Conservation (phyloP, 2,113 vertebrate genomes). For the Psephotus haematonotus region DNA sequence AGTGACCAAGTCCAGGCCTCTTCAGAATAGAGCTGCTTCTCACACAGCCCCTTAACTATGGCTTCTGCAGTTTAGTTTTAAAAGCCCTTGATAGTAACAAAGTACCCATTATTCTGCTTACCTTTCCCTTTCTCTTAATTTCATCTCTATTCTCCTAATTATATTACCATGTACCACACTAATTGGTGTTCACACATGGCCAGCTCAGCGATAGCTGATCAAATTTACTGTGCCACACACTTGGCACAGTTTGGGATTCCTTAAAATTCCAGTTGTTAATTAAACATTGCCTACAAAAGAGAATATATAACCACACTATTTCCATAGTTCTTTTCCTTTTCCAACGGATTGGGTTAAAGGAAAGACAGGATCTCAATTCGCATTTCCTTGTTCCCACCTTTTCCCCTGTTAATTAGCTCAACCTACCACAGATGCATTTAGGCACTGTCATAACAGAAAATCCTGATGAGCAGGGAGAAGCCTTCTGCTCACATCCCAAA, state of each 20-base stretch:
- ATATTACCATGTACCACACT: background rate
- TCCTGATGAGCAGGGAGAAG: background rate
- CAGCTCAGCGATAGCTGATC: background rate
- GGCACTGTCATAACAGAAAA: background rate
- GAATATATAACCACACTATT: background rate
- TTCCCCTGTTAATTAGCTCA: background rate
- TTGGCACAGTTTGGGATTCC: background rate
- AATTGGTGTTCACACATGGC: background rate
- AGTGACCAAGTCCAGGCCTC: background rate
- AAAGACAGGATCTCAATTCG: background rate
- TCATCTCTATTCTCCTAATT: background rate
- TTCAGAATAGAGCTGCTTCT: background rate
- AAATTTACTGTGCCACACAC: background rate
- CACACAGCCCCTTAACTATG: background rate
- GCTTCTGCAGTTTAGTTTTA: background rate
- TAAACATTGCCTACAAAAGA: background rate
- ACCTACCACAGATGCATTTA: background rate
- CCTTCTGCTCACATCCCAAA: background rate
- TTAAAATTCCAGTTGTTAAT: background rate
- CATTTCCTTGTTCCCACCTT: background rate
- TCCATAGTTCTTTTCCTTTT: background rate
- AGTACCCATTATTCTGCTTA: background rate
- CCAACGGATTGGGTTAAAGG: background rate
- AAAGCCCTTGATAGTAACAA: background rate
- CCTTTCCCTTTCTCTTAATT: constrained; percentile 2